These are phyloP conservation scores for Acronicta leporina DNA, from an alignment of 2,888 invertebrate genomes.

Conservation along the genomic window DNA sequence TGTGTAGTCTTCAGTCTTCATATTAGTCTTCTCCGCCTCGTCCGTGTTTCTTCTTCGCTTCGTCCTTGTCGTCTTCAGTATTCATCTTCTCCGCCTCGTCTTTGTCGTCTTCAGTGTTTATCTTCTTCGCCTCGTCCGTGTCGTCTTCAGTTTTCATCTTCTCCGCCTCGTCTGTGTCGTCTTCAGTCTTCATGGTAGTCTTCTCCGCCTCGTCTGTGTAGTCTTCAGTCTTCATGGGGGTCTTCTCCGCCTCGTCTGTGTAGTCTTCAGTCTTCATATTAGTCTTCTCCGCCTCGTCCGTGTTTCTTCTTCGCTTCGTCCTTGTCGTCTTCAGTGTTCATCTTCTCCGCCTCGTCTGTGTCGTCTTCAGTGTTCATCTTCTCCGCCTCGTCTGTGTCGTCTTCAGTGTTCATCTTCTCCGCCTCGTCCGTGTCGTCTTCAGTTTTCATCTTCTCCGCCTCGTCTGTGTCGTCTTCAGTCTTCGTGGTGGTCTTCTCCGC, in stretches of 20 bases:
- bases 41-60: not conserved
- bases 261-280: not conserved
- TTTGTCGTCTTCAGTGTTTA: not conserved
- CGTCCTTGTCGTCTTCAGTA: not conserved
- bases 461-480: slow-evolving; percentile 14
- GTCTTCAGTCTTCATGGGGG: not conserved
- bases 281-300: not conserved
- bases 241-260: not conserved
- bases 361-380: not conserved
- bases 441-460: slow-evolving; percentile 9
- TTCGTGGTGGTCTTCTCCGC: slow-evolving; percentile 6
- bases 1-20: not conserved
- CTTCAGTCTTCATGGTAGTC: not conserved
- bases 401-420: not conserved
- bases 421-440: slow-evolving; percentile 1
- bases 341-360: not conserved
- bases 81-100: not conserved
- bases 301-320: not conserved
- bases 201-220: not conserved
- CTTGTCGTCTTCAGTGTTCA: not conserved
- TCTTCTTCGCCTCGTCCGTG: not conserved
- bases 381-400: not conserved
- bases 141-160: not conserved
- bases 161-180: not conserved
- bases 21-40: not conserved